Percentiles rank a stretch among this genome's conserved stretches.
Conservation (phyloP, 2,797 vertebrate genomes). For the Poecilia velifera region DNA sequence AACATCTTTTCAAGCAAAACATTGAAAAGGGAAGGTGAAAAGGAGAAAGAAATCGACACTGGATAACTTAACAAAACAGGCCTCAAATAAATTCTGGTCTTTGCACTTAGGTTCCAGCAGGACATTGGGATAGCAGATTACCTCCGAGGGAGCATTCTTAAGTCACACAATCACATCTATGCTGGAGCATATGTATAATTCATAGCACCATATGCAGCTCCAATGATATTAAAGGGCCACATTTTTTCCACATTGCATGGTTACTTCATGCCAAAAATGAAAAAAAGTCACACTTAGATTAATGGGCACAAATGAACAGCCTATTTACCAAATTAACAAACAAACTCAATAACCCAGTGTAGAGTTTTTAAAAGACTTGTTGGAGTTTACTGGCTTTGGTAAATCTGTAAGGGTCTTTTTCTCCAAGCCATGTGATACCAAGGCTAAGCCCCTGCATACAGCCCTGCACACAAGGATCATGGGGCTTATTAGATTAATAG, state of each 20-base stretch:
- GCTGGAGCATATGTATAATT: constrained; percentile 74
- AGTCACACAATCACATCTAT: constrained; percentile 61
- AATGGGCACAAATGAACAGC: constrained; percentile 12
- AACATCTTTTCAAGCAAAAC: constrained; percentile 69
- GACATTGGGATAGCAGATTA: constrained; percentile 68
- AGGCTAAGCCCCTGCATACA: constrained; percentile 74
- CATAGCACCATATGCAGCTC: constrained; percentile 66
- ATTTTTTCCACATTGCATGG: constrained; percentile 50
- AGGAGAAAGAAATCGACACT: constrained; percentile 53
- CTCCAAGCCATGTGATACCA: constrained; percentile 75
- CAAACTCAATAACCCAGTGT: neutral
- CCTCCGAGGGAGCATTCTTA: constrained; percentile 65
- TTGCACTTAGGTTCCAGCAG: constrained; percentile 59
- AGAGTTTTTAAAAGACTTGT: constrained; percentile 17
- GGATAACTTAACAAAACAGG: constrained; percentile 75
- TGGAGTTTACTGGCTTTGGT: constrained; percentile 51
- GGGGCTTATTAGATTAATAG: constrained; percentile 81
- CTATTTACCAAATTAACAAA: constrained; percentile 25
- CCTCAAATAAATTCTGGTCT: constrained; percentile 67
- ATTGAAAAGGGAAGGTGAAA: constrained; percentile 51
- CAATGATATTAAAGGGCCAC: constrained; percentile 46
- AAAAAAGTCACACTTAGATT: constrained; percentile 15
- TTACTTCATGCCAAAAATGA: constrained; percentile 49
- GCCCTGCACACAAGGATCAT: constrained; percentile 73
- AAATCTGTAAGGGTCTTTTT: constrained; percentile 41